These are phyloP conservation scores for Phenganax stokvisi DNA, from an alignment of 92 coral and sea anemone species.

Conservation along the genomic window DNA sequence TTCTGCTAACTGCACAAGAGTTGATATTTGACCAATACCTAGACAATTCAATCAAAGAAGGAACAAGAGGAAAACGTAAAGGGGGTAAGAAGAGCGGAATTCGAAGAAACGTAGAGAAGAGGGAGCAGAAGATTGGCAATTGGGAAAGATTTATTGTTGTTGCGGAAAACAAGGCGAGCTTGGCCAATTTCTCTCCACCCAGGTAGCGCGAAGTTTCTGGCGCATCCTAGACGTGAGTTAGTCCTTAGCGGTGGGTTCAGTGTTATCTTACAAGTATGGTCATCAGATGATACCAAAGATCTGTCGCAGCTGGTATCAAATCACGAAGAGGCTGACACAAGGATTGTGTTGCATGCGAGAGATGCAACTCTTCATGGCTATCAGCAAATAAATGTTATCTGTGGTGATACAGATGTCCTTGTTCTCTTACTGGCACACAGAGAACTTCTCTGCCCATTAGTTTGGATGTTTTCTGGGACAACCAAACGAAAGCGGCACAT, in stretches of 20 bases:
- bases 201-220: slow-evolving; percentile 37
- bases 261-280: slow-evolving; percentile 46
- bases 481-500: slow-evolving; percentile 42
- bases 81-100: slow-evolving; percentile 44
- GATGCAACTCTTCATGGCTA: slow-evolving; percentile 56
- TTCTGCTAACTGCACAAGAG: slow-evolving; percentile 53
- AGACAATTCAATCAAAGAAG: slow-evolving; percentile 53
- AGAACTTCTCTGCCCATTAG: slow-evolving; percentile 45
- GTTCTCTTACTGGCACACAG: slow-evolving; percentile 62
- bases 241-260: slow-evolving; percentile 55
- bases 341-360: slow-evolving; percentile 54
- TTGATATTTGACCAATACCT: slow-evolving; percentile 59
- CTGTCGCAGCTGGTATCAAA: slow-evolving; percentile 41
- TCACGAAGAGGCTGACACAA: slow-evolving; percentile 62
- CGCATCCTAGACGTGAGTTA: slow-evolving; percentile 47
- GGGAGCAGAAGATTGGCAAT: slow-evolving; percentile 54
- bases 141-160: slow-evolving; percentile 58
- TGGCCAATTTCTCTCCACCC: slow-evolving; percentile 49
- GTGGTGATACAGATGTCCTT: slow-evolving; percentile 55
- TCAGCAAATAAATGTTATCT: slow-evolving; percentile 53
- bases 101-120: slow-evolving; percentile 49
- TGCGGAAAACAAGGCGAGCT: slow-evolving; percentile 57
- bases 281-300: slow-evolving; percentile 37
- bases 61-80: slow-evolving; percentile 40
- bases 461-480: slow-evolving; percentile 68